Base-by-base conservation (phyloP, 30 jellyfish, hydroid and myxozoan species). In the Aurelia coerulea region DNA sequence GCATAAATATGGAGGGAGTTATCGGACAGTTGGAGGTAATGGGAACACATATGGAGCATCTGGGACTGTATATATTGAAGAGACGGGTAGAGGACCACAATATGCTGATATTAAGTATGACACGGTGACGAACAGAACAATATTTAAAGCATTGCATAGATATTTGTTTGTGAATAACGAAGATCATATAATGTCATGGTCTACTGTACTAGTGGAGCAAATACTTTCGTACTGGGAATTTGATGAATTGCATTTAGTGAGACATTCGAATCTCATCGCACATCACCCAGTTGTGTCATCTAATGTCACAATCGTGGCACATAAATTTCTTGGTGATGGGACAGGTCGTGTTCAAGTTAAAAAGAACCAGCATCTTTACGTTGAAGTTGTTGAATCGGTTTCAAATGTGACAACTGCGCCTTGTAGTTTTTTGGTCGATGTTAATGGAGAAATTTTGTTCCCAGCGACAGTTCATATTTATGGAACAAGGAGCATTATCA, bases 331-430 rank as follows among this genome's bases (percentile, higher is more conserved):
- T 19, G 94, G 94, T 13, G 94, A 85, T 58, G 88, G 88, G 0
- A 85, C 94, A 39, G 94, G 94, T 3, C 88, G 88, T 1, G 94
- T 74, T 35, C 88, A 74, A 23, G 88, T 85, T 18, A 85, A 53
- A 65, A 62, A 29, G 16, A 71, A 78, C 31, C 94, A 85, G 84
- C 79, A 34, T 51, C 73, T 85, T 62, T 85, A 63, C 63, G 94
- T 85, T 42, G 94, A 85, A 76, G 94, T 85, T 4, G 88, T 85
- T 9, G 94, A 85, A 37, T 85, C 94, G 17, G 84, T 76, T 46
- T 66, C 88, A 11, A 85, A 85, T 68, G 83, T 37, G 50, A 85
- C 94, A 62, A 85, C 94, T n/a, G 94, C 94, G 16, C 94, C 94
- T 11, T 85, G 94, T 32, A 85, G 94, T 53, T 85, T 73, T 65